phyloP scores from a whole-genome alignment of 2,888 invertebrate species.

The Cryptocephalus primarius region DNA sequence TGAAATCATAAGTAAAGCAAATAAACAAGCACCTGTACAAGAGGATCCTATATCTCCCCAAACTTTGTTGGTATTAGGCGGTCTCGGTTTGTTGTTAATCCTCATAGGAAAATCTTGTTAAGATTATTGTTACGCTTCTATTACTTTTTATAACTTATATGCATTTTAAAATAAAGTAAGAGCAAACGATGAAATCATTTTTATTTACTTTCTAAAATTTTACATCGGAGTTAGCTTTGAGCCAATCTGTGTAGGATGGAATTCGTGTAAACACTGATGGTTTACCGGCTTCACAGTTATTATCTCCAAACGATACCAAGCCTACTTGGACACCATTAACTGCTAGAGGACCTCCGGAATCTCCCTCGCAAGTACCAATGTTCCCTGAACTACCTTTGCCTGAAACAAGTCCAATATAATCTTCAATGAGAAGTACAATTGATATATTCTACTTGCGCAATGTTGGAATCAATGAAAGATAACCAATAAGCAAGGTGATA shows the following conservation, averaged over 20 bases:
- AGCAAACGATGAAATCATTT: too few relatives aligned
- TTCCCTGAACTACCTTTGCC: constrained; percentile 6
- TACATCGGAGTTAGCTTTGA: background rate
- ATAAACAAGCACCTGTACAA: background rate
- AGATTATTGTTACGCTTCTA: too few relatives aligned
- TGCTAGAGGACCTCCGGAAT: constrained; percentile 16
- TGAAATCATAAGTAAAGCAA: background rate
- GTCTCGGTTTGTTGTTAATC: too few relatives aligned
- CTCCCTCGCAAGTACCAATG: constrained; percentile 15
- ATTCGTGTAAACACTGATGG: constrained; percentile 14
- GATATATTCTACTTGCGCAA: too few relatives aligned
- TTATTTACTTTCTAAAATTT: too few relatives aligned
- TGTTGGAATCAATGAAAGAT: too few relatives aligned
- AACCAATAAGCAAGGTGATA: too few relatives aligned
- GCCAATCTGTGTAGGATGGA: constrained; percentile 10
- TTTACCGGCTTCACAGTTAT: constrained; percentile 7
- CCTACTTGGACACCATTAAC: constrained; percentile 15
- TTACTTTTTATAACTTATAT: too few relatives aligned
- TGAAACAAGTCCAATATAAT: background rate
- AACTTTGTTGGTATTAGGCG: too few relatives aligned
- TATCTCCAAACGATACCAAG: constrained; percentile 13
- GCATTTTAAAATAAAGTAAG: too few relatives aligned
- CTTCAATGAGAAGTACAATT: background rate
- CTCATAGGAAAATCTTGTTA: too few relatives aligned
- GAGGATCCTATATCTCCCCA: background rate